A percentile compares a stretch with the other conserved stretches of the same genome.
These are phyloP conservation scores for Perdita meconis DNA, from an alignment of 2,888 invertebrate species.

Conservation along the genomic window DNA sequence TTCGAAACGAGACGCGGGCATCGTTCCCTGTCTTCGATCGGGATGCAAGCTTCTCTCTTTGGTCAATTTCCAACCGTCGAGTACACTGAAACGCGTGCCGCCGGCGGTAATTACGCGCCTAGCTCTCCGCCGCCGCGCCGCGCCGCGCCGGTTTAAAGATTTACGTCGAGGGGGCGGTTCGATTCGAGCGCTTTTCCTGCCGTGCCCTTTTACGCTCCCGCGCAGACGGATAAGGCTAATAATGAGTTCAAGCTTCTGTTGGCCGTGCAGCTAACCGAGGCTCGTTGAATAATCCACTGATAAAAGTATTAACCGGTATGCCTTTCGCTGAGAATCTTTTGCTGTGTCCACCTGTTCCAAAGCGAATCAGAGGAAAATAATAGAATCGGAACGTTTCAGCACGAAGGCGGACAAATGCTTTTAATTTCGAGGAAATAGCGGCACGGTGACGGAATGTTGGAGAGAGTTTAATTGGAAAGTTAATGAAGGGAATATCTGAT, in stretches of 20 bases:
- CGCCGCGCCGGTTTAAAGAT: conserved; percentile 19
- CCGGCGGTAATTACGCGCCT: conserved; percentile 11
- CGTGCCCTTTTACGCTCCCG: conserved; percentile 2
- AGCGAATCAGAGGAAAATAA: background rate
- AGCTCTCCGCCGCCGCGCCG: background rate
- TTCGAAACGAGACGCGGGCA: conserved; percentile 1
- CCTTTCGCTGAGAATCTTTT: background rate
- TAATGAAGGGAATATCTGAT: background rate
- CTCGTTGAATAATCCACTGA: conserved; percentile 21
- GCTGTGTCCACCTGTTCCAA: background rate
- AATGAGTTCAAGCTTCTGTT: conserved; percentile 33
- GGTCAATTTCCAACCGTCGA: conserved; percentile 13
- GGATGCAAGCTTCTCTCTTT: background rate
- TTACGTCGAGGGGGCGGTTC: conserved; percentile 16
- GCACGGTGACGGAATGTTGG: background rate
- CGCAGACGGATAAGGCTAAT: conserved; percentile 9
- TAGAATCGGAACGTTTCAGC: background rate
- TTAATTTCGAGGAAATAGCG: background rate
- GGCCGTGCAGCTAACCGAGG: conserved; percentile 16
- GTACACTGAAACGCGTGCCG: background rate
- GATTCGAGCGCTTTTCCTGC: conserved; percentile 1
- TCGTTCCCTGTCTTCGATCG: background rate
- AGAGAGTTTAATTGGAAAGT: conserved; percentile 8
- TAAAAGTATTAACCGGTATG: background rate
- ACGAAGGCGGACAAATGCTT: background rate